Percentiles rank a stretch among this genome's conserved stretches.
Evolutionary conservation across 2,888 invertebrate genomes (phyloP).

Genomic region (Drosophila borborema): DNA sequence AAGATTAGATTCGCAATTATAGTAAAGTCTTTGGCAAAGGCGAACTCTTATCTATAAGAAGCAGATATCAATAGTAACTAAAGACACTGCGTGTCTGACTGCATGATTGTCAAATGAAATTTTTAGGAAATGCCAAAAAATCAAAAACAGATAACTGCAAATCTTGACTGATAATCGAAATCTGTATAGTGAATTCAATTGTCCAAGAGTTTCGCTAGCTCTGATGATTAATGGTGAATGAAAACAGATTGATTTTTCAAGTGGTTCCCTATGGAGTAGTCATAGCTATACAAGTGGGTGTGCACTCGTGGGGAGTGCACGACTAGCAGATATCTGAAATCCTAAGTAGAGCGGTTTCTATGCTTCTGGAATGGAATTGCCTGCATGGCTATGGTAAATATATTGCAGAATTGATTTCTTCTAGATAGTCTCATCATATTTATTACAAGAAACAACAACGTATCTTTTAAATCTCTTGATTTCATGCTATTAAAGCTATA

Average conservation of each 20-base stretch:
- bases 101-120: background rate
- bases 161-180: constrained; percentile 1
- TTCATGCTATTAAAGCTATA: too few species aligned
- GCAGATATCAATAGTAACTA: background rate
- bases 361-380: too few species aligned
- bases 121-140: constrained; percentile 2
- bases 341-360: too few species aligned
- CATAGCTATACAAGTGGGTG: background rate
- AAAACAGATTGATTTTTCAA: background rate
- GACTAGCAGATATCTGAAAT: background rate
- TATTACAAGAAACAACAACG: too few species aligned
- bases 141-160: constrained; percentile 1
- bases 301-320: background rate
- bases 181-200: background rate
- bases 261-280: background rate
- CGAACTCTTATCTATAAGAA: background rate
- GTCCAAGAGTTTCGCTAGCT: background rate
- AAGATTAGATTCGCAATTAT: constrained; percentile 28
- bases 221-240: background rate
- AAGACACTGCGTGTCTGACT: constrained; percentile 2
- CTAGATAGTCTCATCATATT: too few species aligned
- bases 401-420: too few species aligned
- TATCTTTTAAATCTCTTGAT: too few species aligned
- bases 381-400: too few species aligned
- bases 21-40: background rate